Evolutionary conservation across 2,113 vertebrate species (phyloP), one percentile per base, ranked within the genome.

Genomic region (Podocnemis expansa): DNA sequence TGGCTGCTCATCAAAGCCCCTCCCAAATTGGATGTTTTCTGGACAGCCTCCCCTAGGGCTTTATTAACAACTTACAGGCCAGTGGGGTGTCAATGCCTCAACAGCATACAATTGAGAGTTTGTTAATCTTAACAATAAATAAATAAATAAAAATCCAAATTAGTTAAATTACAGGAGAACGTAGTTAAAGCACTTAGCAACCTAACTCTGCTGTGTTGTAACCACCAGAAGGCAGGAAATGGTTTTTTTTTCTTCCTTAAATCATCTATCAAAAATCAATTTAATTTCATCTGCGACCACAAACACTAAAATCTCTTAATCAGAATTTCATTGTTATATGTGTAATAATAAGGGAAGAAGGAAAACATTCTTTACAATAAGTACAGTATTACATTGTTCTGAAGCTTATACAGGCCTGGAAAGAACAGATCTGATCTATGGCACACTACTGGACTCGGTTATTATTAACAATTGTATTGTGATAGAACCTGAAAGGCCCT

Each of bases 71-170:
- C 51, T 52, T 52, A 52, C 3, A 52, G 51, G 51, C 49, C 49
- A 51, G 49, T 51, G 49, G 11, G 49, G 49, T 10, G 51, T 14
- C 51, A 52, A 52, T 52, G 51, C 51, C 51, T 16, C 5, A 16
- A 17, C 13, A 52, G 14, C 13, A 52, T 13, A 16, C 14, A 52
- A 52, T 16, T 52, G 51, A 52, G 51, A 52, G 51, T 52, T 16
- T 14, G 13, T 52, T 52, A 52, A 52, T 9, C 5, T 67, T 93
- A 1, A 45, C 70, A 93, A 83, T 51, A 78, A 60, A 0, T 51
- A 78, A 60, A 0, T 0, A 8, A 0, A 43, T 22, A 47, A 81
- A 85, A 41, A 3, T 0, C 1, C 6, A 55, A 12, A 25, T 51
- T 2, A n/a, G 2, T 49, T 79, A 41, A 41, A 70, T 14, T 27